Conservation (phyloP, 2,113 vertebrate genomes). For the Meleagris gallopavo region DNA sequence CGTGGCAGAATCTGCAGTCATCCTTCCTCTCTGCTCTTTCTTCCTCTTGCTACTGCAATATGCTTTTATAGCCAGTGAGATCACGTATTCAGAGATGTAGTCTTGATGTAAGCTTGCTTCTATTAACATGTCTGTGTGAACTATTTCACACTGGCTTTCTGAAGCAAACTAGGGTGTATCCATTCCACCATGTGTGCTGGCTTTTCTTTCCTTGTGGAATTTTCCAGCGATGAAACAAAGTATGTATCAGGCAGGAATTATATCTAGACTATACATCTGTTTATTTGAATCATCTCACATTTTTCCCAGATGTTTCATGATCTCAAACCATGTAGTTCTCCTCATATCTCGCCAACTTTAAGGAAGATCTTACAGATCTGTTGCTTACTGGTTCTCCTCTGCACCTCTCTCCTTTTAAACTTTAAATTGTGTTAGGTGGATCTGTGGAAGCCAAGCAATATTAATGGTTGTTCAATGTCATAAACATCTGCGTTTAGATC, state of each 20-base stretch:
- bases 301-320: background rate
- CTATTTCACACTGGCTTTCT: background rate
- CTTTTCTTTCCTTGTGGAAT: background rate
- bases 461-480: background rate
- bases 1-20: background rate
- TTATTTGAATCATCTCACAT: background rate
- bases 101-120: background rate
- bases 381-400: background rate
- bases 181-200: background rate
- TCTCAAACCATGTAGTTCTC: background rate
- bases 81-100: slow-evolving; percentile 24
- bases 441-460: background rate
- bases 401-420: background rate
- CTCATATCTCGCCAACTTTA: background rate
- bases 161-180: background rate
- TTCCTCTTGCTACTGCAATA: background rate
- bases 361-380: background rate
- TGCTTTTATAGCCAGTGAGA: background rate
- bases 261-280: background rate
- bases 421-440: background rate
- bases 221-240: slow-evolving; percentile 1
- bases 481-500: background rate
- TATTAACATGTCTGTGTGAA: background rate
- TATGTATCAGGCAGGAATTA: background rate
- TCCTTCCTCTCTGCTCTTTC: background rate